phyloP scores from a whole-genome alignment of 2,113 vertebrate species.

The Mesitornis unicolor region DNA sequence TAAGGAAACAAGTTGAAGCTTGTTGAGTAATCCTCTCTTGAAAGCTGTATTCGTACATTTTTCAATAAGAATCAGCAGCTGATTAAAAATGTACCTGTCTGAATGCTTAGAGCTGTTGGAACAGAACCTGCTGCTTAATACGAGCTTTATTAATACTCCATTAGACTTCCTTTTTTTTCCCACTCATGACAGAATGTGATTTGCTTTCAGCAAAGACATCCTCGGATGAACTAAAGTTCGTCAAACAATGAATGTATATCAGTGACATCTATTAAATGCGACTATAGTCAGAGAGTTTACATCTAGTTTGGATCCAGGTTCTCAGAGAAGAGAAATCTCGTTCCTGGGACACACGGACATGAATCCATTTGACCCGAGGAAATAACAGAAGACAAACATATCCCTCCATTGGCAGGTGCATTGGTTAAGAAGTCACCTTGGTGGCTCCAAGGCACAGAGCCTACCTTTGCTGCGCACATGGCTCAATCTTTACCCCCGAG shows the following conservation, averaged over 20 bases:
- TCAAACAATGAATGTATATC: not conserved
- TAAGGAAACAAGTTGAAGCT: constrained; percentile 58
- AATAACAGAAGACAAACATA: not conserved
- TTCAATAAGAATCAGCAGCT: constrained; percentile 47
- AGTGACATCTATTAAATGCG: not conserved
- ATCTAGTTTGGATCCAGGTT: not conserved
- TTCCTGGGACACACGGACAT: not conserved
- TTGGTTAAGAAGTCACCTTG: not conserved
- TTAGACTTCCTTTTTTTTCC: not conserved
- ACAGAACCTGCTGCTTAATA: constrained; percentile 32
- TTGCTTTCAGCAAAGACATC: not conserved
- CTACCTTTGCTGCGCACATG: not conserved
- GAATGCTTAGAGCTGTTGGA: constrained; percentile 29
- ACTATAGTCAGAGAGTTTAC: not conserved
- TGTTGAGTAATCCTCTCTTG: constrained; percentile 60
- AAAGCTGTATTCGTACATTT: constrained; percentile 29
- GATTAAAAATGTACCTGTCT: constrained; percentile 33
- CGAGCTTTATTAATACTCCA: constrained; percentile 13
- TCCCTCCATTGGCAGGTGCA: not conserved
- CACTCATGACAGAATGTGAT: fast-evolving
- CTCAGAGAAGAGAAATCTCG: not conserved
- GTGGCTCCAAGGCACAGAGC: fast-evolving
- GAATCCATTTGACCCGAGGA: not conserved
- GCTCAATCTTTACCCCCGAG: fast-evolving
- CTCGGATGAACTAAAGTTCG: not conserved